These are phyloP conservation scores for Eilema depressum DNA, from an alignment of 2,888 invertebrate genomes.

Conservation along the genomic window DNA sequence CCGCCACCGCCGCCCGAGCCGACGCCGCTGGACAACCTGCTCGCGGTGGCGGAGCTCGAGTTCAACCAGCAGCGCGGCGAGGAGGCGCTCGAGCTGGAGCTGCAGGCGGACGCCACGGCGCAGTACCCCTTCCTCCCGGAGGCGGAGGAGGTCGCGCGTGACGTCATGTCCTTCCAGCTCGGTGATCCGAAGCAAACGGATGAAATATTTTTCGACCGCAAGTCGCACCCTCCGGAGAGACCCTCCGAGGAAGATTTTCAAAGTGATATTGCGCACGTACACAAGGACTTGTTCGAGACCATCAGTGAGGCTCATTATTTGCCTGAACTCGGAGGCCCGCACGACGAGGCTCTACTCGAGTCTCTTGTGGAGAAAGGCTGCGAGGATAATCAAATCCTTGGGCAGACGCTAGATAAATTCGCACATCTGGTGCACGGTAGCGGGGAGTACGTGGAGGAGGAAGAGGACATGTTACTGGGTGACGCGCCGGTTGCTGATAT, in stretches of 20 bases:
- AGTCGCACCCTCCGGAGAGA: constrained; percentile 62
- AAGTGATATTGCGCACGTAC: constrained; percentile 68
- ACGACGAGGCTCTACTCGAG: constrained; percentile 87
- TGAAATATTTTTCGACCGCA: constrained; percentile 74
- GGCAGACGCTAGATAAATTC: constrained; percentile 78
- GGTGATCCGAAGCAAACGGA: constrained; percentile 71
- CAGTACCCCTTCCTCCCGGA: constrained; percentile 70
- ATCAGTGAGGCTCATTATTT: constrained; percentile 83
- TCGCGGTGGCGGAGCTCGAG: constrained; percentile 89
- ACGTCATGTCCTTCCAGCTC: constrained; percentile 80
- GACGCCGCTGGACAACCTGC: constrained; percentile 88
- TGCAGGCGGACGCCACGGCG: constrained; percentile 55
- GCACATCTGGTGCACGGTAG: constrained; percentile 75
- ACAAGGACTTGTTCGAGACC: constrained; percentile 82
- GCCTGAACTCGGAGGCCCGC: constrained; percentile 78
- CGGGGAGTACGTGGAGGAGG: constrained; percentile 81
- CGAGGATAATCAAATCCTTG: constrained; percentile 87
- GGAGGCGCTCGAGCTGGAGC: constrained; percentile 67
- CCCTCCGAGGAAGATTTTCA: constrained; percentile 67
- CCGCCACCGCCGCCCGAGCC: constrained; percentile 70
- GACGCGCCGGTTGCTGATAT: constrained; percentile 87
- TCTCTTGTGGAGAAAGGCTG: constrained; percentile 88
- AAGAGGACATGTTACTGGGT: constrained; percentile 79
- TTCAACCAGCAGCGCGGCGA: constrained; percentile 87
- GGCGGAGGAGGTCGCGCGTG: constrained; percentile 72